phyloP scores from a whole-genome alignment of 2,113 vertebrate species.

The Oreochromis aureus region DNA sequence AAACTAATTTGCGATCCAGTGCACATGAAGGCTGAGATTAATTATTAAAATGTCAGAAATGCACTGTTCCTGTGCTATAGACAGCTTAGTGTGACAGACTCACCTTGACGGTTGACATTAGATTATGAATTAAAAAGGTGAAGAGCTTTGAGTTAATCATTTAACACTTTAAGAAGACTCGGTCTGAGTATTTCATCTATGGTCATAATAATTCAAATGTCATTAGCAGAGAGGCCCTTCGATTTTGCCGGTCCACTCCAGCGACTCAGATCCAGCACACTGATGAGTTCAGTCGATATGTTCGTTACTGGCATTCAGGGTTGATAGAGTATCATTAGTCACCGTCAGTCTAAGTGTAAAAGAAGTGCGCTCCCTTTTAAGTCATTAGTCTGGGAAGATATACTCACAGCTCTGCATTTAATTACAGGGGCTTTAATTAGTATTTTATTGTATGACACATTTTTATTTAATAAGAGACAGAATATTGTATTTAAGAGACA shows the following conservation, averaged over 20 bases:
- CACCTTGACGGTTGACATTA: slow-evolving; percentile 36
- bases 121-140: slow-evolving; percentile 2
- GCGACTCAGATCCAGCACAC: neutral
- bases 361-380: neutral
- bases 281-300: slow-evolving; percentile 1
- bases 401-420: neutral
- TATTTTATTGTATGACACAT: neutral
- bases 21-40: neutral
- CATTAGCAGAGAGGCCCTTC: slow-evolving; percentile 6
- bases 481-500: neutral
- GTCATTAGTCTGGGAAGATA: neutral
- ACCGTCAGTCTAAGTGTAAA: neutral
- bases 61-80: neutral
- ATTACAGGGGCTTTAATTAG: neutral
- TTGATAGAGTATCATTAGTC: slow-evolving; percentile 18
- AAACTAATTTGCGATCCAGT: neutral
- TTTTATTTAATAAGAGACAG: neutral
- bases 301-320: neutral
- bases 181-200: neutral
- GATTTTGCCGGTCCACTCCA: neutral
- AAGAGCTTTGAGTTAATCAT: slow-evolving; percentile 21
- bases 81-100: neutral
- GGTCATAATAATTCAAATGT: slow-evolving; percentile 21
- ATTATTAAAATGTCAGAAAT: neutral
- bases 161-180: neutral